Evolutionary conservation across 2,888 invertebrate species (phyloP), one percentile per base, ranked within the genome.

Genomic region (Patella depressa): DNA sequence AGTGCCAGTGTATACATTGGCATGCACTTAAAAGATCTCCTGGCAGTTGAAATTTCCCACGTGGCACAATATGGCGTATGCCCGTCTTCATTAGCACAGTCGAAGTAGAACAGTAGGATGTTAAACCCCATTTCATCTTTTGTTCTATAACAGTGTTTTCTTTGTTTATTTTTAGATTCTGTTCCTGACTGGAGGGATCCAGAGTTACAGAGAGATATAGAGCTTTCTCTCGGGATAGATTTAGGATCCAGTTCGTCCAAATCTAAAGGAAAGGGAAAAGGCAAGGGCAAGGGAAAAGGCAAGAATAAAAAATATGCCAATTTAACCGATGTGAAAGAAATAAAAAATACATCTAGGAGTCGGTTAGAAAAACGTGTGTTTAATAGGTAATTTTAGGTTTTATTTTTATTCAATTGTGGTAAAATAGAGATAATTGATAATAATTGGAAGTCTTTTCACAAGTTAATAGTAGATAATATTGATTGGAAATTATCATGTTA

Each of bases 131-230:
- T 34, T 34, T 34, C 5, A 5, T 34, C 5, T 4, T 34, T 34
- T 45, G 17, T 19, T 45, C 7, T 45, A 45, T 45, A 45, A 45
- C 7, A 7, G 45, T 54, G 57, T 4, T 7, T 14, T 57, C 3
- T 45, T 76, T 3, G 12, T 70, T 11, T 15, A 11, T 65, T 53
- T n/a, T 17, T 24, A 74, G 71, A 75, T 55, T 76, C 80, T 12
- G 53, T 80, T 5, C 82, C 85, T 17, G 93, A 93, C 57, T 93
- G 93, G 93, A 93, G 93, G 86, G 93, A 93, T 84, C 93, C 93
- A 53, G 90, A 90, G 73, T 89, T 93, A 54, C 90, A 93, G 54
- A 90, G 89, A 75, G 93, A 93, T 55, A 91, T 94, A 45, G 87
- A 93, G 89, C 92, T 91, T 65, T 91, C 92, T 71, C 93, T 93